Evolutionary conservation across 2,113 vertebrate species (phyloP).

Genomic region (Campylomormyrus numenius): DNA sequence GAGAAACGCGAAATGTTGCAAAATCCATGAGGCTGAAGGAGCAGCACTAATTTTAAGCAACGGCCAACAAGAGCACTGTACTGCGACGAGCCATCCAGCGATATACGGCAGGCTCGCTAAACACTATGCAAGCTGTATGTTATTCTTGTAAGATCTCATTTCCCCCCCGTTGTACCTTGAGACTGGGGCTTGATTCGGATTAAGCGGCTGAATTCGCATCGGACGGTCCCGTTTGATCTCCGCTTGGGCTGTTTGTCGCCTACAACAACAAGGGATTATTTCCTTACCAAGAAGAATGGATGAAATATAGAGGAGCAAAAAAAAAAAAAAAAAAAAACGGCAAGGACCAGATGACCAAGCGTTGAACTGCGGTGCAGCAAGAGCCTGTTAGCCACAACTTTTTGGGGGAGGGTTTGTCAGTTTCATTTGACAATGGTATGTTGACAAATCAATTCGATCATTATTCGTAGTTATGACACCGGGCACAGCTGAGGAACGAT

Average conservation of each 20-base stretch:
- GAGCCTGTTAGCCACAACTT: slow-evolving; percentile 47
- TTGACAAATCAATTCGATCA: slow-evolving; percentile 37
- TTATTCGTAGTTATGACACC: slow-evolving; percentile 38
- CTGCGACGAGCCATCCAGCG: slow-evolving; percentile 23
- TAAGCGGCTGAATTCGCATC: slow-evolving; percentile 49
- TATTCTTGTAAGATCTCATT: slow-evolving; percentile 34
- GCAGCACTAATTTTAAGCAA: slow-evolving; percentile 32
- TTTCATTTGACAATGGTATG: slow-evolving; percentile 67
- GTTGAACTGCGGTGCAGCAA: slow-evolving; percentile 41
- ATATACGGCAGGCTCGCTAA: slow-evolving; percentile 9
- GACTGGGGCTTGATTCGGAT: slow-evolving; percentile 32
- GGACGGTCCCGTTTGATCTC: slow-evolving; percentile 53
- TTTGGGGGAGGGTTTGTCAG: slow-evolving; percentile 43
- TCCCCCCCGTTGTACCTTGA: slow-evolving; percentile 46
- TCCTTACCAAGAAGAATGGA: slow-evolving; percentile 46
- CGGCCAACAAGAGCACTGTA: slow-evolving; percentile 25
- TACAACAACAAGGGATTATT: slow-evolving; percentile 49
- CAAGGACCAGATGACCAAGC: slow-evolving; percentile 53
- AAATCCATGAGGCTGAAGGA: slow-evolving; percentile 27
- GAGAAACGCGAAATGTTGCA: slow-evolving; percentile 30
- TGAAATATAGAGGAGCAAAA: slow-evolving; percentile 31
- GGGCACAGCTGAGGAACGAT: slow-evolving; percentile 43
- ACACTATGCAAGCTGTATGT: slow-evolving; percentile 22
- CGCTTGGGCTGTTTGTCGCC: slow-evolving; percentile 23
- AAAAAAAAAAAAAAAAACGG: slow-evolving; percentile 30